Percentiles rank a stretch among this genome's conserved stretches.
phyloP scores from a whole-genome alignment of 2,888 invertebrate genomes.

The Meiosimyza decipiens region DNA sequence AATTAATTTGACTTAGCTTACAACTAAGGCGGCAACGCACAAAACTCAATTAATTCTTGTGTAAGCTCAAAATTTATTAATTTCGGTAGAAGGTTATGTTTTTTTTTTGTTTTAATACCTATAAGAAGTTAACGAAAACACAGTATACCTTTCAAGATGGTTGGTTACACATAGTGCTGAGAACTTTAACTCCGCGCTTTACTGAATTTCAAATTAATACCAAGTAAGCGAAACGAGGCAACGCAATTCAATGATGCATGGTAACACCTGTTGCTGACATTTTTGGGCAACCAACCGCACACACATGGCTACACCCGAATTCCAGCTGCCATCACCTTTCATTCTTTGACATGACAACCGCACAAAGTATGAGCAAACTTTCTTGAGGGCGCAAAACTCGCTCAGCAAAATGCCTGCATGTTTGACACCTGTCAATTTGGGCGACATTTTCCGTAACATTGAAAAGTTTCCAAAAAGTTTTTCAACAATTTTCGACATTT shows the following conservation, averaged over 20 bases:
- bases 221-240: too few species aligned
- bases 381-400: slow-evolving; percentile 26
- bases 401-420: slow-evolving; percentile 34
- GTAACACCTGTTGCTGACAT: slow-evolving; percentile 58
- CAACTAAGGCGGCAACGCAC: too few species aligned
- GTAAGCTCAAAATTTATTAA: too few species aligned
- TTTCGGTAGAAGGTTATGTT: too few species aligned
- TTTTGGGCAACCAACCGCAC: not conserved
- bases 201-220: too few species aligned
- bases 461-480: slow-evolving; percentile 20
- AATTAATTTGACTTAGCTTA: too few species aligned
- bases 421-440: slow-evolving; percentile 36
- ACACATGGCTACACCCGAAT: not conserved
- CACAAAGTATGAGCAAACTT: not conserved
- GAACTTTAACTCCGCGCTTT: too few species aligned
- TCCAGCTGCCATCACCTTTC: not conserved
- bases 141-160: too few species aligned
- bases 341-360: not conserved
- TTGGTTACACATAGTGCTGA: too few species aligned
- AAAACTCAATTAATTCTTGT: too few species aligned
- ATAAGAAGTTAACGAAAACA: too few species aligned
- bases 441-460: slow-evolving; percentile 23
- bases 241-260: slow-evolving; percentile 29
- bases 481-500: not conserved
- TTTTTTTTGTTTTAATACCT: too few species aligned